Percentiles rank a stretch among this genome's conserved stretches.
phyloP scores from a whole-genome alignment of 92 coral and sea anemone genomes.

The Virgularia gustaviana region DNA sequence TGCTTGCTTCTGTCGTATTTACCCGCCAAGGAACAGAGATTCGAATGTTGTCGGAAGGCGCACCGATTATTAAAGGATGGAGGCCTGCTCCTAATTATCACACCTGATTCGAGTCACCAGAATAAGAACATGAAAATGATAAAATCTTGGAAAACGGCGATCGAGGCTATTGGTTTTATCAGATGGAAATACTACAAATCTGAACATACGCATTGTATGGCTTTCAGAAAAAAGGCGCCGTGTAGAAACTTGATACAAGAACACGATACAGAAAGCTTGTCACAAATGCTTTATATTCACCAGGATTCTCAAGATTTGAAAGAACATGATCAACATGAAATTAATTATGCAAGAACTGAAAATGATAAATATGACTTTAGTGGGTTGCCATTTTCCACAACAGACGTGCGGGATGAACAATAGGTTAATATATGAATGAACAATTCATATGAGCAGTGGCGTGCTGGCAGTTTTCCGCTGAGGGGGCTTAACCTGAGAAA shows the following conservation, averaged over 20 bases:
- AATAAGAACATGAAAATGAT: conserved; percentile 82
- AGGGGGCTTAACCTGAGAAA: too few species aligned
- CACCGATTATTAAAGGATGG: conserved; percentile 66
- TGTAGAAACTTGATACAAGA: conserved; percentile 47
- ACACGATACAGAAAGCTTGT: conserved; percentile 17
- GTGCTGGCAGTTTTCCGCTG: too few species aligned
- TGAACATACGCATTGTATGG: conserved; percentile 92
- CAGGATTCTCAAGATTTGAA: conserved; percentile 75
- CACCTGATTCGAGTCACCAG: conserved; percentile 97
- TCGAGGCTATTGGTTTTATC: conserved; percentile 85
- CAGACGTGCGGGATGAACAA: too few species aligned
- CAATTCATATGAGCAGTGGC: too few species aligned
- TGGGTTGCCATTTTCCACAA: too few species aligned
- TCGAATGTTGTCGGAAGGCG: conserved; percentile 79
- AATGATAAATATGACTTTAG: too few species aligned
- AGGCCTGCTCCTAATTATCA: conserved; percentile 74
- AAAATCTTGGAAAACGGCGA: conserved; percentile 86
- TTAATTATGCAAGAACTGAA: background rate
- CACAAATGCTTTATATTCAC: conserved; percentile 80
- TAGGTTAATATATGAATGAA: too few species aligned
- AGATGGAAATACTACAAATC: conserved; percentile 84
- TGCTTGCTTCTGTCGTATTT: conserved; percentile 83
- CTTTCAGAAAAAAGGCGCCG: conserved; percentile 75
- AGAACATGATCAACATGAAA: conserved; percentile 10
- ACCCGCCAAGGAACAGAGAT: conserved; percentile 76